Percentiles rank a stretch among this genome's conserved stretches.
phyloP scores from a whole-genome alignment of 2,888 invertebrate genomes.

The Aspidiotus destructor region DNA sequence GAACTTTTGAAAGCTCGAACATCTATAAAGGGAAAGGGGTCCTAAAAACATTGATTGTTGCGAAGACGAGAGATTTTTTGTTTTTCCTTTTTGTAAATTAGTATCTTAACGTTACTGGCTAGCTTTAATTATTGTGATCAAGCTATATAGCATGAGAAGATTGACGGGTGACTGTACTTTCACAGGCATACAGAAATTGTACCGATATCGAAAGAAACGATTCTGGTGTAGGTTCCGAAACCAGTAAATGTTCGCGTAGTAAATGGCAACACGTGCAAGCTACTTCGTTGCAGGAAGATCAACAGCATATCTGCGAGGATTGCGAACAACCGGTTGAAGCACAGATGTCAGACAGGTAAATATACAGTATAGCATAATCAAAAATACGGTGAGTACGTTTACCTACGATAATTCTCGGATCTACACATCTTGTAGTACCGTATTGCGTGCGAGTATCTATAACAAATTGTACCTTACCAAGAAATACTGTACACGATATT shows the following conservation, averaged over 20 bases:
- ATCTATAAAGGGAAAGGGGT: too few relatives aligned
- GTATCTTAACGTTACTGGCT: too few relatives aligned
- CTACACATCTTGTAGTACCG: not conserved
- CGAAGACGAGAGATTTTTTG: too few relatives aligned
- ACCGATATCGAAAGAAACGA: conserved; percentile 83
- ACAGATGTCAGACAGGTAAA: conserved; percentile 55
- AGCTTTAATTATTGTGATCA: not conserved
- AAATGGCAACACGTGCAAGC: conserved; percentile 49
- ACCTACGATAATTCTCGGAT: too few relatives aligned
- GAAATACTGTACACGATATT: not conserved
- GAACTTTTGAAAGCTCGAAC: too few relatives aligned
- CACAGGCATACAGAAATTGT: conserved; percentile 40
- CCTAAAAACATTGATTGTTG: too few relatives aligned
- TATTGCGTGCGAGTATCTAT: not conserved
- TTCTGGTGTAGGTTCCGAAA: conserved; percentile 86
- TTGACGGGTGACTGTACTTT: not conserved
- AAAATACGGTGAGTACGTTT: too few relatives aligned
- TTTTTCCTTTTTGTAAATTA: too few relatives aligned
- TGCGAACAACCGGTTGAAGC: conserved; percentile 73
- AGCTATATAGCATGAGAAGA: not conserved
- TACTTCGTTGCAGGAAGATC: conserved; percentile 48
- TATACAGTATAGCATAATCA: not conserved
- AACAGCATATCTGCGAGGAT: conserved; percentile 71
- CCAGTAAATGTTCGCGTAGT: conserved; percentile 74
- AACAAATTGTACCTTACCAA: too few relatives aligned